Base-by-base conservation (phyloP, 2,888 invertebrate genomes). In the Exocentrus adspersus region DNA sequence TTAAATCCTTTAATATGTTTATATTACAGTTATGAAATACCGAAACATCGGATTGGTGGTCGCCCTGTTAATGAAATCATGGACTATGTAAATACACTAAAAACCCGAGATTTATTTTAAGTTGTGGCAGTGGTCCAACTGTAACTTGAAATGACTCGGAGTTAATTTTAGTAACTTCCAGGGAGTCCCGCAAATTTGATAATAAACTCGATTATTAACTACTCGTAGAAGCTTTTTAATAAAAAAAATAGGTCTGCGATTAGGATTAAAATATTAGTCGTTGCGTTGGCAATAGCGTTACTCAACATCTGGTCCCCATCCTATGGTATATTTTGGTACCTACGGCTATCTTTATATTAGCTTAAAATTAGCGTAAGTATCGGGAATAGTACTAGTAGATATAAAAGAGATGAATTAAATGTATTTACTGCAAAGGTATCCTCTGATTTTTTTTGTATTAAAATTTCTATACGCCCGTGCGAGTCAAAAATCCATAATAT, bases 111-210 rank as follows among this genome's bases (percentile, higher is more conserved):
- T 32, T 17, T 51, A 60, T 60, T 60, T 53, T 19, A 19, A 52
- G 32, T 45, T 21, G 19, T 60, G 60, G 60, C 51, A 45, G 1
- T 21, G 12, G 50, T 24, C 60, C 60, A 60, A 53, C 46, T 46
- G 9, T 32, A 30, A 46, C 32, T 46, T 4, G 57, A 1, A 17
- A 19, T 32, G 19, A 56, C 1, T 43, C 14, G 24, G n/a, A 19
- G 46, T 30, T 45, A 46, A 57, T 46, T 57, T 46, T 57, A 51
- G 51, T 46, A 21, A 32, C 32, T n/a, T 32, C 21, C 16, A 46
- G 30, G 57, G 24, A 46, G 57, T 14, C 32, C 57, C 46, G 12
- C 30, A 51, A 37, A 12, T 19, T 17, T 32, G n/a, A 57, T 17
- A 32, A 45, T 54, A 17, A 37, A 9, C 32, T 19, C 6, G 10